Conservation (phyloP, 2,797 vertebrate genomes). For the Allobates femoralis region DNA sequence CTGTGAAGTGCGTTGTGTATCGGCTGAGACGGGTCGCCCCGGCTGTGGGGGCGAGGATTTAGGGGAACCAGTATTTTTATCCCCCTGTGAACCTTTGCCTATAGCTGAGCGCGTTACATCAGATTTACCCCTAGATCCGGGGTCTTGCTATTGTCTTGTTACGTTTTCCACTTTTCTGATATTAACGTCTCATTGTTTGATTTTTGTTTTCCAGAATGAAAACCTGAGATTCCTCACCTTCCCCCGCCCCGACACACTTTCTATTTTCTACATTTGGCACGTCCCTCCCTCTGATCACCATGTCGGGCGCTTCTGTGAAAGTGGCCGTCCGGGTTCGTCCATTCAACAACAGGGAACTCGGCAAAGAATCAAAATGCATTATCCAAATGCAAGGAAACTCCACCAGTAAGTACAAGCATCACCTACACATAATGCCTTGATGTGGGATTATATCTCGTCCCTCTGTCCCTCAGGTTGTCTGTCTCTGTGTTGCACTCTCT, state of each 20-base stretch:
- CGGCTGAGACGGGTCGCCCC: background rate
- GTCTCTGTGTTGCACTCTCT: too few species aligned
- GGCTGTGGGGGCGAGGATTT: background rate
- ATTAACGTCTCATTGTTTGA: background rate
- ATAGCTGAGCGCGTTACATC: background rate
- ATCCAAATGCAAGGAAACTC: conserved; percentile 99
- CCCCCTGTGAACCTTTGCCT: background rate
- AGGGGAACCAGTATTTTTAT: conserved; percentile 1
- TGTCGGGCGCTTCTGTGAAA: conserved; percentile 99
- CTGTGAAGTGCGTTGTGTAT: too few species aligned
- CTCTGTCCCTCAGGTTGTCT: background rate
- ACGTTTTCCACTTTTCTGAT: background rate
- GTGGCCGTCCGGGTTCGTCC: conserved; percentile 96
- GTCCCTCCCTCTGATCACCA: conserved; percentile 71
- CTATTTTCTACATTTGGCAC: conserved; percentile 16
- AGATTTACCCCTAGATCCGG: background rate
- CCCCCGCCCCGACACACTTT: background rate
- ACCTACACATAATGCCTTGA: background rate
- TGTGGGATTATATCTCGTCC: background rate
- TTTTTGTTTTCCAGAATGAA: conserved; percentile 38
- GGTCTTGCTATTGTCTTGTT: background rate
- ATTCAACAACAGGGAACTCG: conserved; percentile 93
- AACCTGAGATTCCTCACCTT: conserved; percentile 25
- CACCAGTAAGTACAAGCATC: conserved; percentile 87
- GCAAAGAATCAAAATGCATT: conserved; percentile 98